Base-by-base conservation (phyloP, 2,113 vertebrate species). In the Prunella fulvescens region DNA sequence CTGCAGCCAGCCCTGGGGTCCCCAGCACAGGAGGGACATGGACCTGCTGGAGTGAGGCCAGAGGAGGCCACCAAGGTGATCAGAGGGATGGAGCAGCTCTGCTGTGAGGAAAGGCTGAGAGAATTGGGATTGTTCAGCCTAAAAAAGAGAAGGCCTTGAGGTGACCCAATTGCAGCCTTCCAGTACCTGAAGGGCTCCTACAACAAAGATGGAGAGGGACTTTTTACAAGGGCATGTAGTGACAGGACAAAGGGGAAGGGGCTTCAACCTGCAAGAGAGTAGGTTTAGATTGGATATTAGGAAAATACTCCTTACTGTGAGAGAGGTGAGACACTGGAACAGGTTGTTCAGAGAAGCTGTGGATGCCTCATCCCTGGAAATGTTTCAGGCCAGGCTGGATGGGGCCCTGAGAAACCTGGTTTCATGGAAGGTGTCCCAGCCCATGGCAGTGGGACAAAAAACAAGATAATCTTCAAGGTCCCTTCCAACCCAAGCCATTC, bases 181-280 rank as follows among this genome's bases (percentile, higher is more conserved):
- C 15, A n/a, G 23, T 6, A 47, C n/a, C 23, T 18, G 8, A 64
- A 65, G n/a, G 28, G 9, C 47, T 39, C 58, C n/a, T 47, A 4
- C 28, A 73, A 47, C 14, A 47, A 28, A 64, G 14, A 47, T 28
- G n/a, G n/a, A 62, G 17, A 45, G 26, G 19, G n/a, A 40, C 58
- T n/a, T 12, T 23, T 64, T 64, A 56, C 40, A 56, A 24, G 40
- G 12, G 10, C 40, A 24, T 0, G 0, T 74, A 48, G n/a, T 56
- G n/a, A 56, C n/a, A 48, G n/a, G 22, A 56, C 18, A 48, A 65
- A 33, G 19, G 14, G 29, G 19, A 84, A 45, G 8, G 12, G 42
- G 14, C 12, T 56, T 65, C 29, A 40, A 40, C 40, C 23, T 64
- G 39, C 47, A 72, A 53, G 60, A 74, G 10, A 19, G 12, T 47